Evolutionary conservation across 2,797 vertebrate genomes (phyloP).

Genomic region (Gallinago stenura): DNA sequence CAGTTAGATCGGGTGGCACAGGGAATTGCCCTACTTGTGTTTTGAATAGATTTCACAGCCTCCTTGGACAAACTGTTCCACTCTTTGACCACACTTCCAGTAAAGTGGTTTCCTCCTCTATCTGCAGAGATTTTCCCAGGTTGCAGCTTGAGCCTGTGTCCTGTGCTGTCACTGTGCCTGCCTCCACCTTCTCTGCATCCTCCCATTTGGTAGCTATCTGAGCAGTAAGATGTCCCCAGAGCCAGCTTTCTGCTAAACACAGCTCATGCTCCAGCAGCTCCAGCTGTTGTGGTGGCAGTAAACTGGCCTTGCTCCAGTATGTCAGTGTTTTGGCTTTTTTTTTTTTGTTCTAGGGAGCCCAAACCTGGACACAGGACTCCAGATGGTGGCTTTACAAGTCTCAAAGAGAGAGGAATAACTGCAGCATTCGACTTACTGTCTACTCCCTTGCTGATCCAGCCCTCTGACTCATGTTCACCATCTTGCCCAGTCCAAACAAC

Average conservation of each 20-base stretch:
- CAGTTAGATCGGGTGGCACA: neutral
- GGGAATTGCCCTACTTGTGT: neutral
- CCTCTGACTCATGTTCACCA: neutral
- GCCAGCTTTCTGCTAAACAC: neutral
- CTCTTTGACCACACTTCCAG: too few relatives aligned
- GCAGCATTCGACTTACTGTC: neutral
- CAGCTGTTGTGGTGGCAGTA: accelerated
- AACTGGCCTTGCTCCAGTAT: neutral
- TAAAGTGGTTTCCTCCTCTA: neutral
- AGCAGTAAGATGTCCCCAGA: neutral
- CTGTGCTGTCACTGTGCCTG: neutral
- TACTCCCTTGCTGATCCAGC: neutral
- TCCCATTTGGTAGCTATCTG: neutral
- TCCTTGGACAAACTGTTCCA: neutral
- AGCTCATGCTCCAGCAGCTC: neutral
- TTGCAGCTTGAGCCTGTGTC: neutral
- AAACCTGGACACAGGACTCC: neutral
- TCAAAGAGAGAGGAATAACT: neutral
- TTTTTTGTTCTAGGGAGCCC: neutral
- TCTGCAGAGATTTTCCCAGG: neutral
- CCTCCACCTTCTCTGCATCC: neutral
- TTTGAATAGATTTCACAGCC: neutral
- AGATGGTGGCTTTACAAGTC: neutral
- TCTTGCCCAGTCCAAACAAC: neutral
- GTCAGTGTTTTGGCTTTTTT: too few relatives aligned